Conservation (phyloP, 2,113 vertebrate species). For the Platycercus adscitus region DNA sequence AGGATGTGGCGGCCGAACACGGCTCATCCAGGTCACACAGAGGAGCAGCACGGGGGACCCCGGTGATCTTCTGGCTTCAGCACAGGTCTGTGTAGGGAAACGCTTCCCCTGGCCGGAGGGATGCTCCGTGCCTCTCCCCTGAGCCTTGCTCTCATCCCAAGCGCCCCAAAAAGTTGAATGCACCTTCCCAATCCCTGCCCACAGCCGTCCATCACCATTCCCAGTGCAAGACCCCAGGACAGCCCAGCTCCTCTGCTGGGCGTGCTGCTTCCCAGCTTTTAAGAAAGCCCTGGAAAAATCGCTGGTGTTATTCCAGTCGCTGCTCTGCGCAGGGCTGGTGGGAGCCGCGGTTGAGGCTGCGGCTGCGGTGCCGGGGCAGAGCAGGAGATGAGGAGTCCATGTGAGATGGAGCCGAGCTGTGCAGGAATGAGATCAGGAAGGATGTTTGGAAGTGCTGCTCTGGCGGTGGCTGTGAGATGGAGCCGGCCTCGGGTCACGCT, state of each 20-base stretch:
- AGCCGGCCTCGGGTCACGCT: not conserved
- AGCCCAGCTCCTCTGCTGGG: not conserved
- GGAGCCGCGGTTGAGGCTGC: accelerated
- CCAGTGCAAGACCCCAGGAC: not conserved
- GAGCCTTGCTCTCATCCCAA: not conserved
- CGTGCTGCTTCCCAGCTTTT: accelerated
- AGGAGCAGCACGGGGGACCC: not conserved
- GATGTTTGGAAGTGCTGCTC: not conserved
- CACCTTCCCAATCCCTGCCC: not conserved
- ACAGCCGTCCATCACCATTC: accelerated
- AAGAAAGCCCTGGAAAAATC: not conserved
- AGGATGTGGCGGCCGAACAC: accelerated
- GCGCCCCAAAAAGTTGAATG: accelerated
- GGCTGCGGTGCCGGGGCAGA: not conserved
- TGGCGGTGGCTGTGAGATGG: accelerated
- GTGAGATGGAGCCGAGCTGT: not conserved
- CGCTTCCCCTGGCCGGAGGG: accelerated
- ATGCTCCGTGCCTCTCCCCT: not conserved
- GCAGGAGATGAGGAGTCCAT: not conserved
- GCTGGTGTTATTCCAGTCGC: not conserved
- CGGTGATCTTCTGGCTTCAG: accelerated
- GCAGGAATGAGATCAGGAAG: not conserved
- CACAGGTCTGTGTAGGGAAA: not conserved
- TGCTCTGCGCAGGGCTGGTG: not conserved
- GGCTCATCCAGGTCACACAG: not conserved